Conservation (phyloP, 2,797 vertebrate species). For the Lithobates pipiens region DNA sequence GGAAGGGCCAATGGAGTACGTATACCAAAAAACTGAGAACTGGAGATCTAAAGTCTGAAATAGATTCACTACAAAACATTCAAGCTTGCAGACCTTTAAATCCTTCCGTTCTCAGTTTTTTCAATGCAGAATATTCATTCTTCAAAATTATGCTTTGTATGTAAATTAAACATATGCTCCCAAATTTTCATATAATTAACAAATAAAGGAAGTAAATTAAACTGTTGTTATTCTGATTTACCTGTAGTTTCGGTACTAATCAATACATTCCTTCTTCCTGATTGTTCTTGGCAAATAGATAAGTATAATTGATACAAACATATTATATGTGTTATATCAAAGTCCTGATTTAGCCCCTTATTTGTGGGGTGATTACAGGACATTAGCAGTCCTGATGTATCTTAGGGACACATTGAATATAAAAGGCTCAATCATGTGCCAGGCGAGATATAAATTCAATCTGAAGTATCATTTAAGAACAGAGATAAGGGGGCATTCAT, state of each 20-base stretch:
- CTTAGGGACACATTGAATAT: constrained; percentile 45
- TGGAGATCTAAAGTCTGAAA: too few species aligned
- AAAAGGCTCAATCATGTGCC: constrained; percentile 58
- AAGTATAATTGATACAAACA: background rate
- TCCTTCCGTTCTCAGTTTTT: too few species aligned
- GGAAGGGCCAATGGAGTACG: too few species aligned
- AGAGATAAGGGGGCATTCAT: constrained; percentile 48
- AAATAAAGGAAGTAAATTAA: background rate
- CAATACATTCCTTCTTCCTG: background rate
- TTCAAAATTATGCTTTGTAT: too few species aligned
- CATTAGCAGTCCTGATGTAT: constrained; percentile 58
- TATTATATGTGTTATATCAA: constrained; percentile 1
- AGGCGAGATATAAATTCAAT: constrained; percentile 58
- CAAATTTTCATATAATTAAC: background rate
- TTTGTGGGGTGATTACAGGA: constrained; percentile 59
- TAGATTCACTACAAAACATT: too few species aligned
- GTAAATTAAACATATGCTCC: background rate
- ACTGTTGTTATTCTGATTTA: constrained; percentile 8
- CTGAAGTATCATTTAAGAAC: constrained; percentile 63
- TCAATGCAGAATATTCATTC: too few species aligned
- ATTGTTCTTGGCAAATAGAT: background rate
- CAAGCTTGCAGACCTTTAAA: too few species aligned
- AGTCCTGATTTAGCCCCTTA: constrained; percentile 59
- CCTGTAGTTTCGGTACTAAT: background rate
- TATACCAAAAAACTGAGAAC: too few species aligned